Conservation (phyloP, 1,140 invertebrate species). For the Zophobas morio region DNA sequence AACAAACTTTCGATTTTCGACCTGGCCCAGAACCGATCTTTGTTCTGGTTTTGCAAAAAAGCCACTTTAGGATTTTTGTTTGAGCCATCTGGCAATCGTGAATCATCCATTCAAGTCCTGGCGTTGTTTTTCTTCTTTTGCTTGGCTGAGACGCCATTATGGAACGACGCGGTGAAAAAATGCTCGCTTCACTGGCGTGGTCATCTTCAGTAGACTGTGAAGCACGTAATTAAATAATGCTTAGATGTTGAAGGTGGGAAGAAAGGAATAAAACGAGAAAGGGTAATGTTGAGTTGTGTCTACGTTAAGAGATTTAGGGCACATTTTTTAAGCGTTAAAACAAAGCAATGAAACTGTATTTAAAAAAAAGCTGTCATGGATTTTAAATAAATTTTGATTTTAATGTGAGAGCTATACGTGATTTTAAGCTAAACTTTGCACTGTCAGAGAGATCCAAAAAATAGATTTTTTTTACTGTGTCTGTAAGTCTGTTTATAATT, state of each 20-base stretch:
- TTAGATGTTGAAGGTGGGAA: neutral
- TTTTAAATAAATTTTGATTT: too few species aligned
- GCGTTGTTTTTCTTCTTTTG: neutral
- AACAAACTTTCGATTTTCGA: slow-evolving; percentile 1
- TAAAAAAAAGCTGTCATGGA: too few species aligned
- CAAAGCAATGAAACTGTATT: too few species aligned
- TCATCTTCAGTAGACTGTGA: neutral
- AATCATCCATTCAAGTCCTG: neutral
- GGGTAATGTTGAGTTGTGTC: neutral
- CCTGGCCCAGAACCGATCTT: neutral
- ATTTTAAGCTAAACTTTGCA: too few species aligned
- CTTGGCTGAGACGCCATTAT: neutral
- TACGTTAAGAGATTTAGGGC: too few species aligned
- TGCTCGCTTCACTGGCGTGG: neutral
- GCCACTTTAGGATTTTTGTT: neutral
- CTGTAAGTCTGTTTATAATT: too few species aligned
- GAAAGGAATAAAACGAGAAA: neutral
- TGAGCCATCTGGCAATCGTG: neutral
- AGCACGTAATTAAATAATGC: neutral
- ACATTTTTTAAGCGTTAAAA: too few species aligned
- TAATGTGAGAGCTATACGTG: too few species aligned
- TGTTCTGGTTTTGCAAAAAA: neutral
- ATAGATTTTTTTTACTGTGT: too few species aligned
- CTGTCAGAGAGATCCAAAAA: too few species aligned
- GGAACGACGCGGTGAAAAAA: neutral